Conservation (phyloP, 2,113 vertebrate species). For the Poicephalus gulielmi region DNA sequence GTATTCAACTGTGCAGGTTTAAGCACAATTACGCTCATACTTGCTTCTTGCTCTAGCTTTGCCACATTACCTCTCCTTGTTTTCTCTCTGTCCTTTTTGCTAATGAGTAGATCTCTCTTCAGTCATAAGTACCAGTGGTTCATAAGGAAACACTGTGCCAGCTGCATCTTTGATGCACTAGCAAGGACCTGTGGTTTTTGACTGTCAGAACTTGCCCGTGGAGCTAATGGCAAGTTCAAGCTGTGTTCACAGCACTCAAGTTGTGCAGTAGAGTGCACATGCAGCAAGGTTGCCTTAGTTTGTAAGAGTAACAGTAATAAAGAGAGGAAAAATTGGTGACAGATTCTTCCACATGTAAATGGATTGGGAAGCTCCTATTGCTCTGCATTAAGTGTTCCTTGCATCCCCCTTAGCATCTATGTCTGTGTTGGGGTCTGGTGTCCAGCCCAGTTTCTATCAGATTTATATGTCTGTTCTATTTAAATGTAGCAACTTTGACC, state of each 20-base stretch:
- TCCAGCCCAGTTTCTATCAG: background rate
- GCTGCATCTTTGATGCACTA: background rate
- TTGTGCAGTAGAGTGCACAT: too few relatives aligned
- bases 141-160: background rate
- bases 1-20: background rate
- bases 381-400: background rate
- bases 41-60: background rate
- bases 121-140: background rate
- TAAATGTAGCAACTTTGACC: background rate
- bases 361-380: background rate
- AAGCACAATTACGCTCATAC: background rate
- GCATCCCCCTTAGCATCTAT: background rate
- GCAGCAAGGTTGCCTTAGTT: background rate
- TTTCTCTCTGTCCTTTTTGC: background rate
- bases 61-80: background rate
- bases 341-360: background rate
- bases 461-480: background rate
- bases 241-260: background rate
- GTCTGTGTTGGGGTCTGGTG: background rate
- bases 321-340: background rate
- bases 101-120: background rate
- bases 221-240: background rate
- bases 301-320: background rate
- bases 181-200: background rate
- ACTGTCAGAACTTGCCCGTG: background rate